Evolutionary conservation across 2,797 vertebrate species (phyloP).

Genomic region (Tamandua tetradactyla): DNA sequence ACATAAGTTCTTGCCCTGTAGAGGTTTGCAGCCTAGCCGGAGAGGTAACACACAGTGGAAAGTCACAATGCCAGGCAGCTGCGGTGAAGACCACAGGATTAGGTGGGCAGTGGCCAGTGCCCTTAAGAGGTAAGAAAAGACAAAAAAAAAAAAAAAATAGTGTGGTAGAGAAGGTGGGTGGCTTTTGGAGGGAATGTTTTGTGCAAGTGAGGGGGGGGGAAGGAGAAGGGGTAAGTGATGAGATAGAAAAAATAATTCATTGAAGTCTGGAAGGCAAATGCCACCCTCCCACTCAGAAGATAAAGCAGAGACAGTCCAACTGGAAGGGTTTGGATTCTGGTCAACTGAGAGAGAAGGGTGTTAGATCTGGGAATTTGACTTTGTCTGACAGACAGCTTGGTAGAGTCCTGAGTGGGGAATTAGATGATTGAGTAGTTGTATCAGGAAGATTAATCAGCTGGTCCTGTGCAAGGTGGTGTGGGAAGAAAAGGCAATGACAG

Average conservation of each 20-base stretch:
- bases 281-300: not conserved
- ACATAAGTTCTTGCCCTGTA: accelerated
- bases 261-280: not conserved
- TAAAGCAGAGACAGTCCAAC: not conserved
- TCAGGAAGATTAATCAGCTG: not conserved
- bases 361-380: accelerated
- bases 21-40: not conserved
- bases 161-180: not conserved
- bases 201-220: not conserved
- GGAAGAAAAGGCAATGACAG: accelerated
- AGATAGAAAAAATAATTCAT: not conserved
- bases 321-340: too few species aligned
- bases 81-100: not conserved
- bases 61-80: not conserved
- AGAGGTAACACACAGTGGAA: too few species aligned
- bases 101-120: not conserved
- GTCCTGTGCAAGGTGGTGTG: not conserved
- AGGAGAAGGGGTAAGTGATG: too few species aligned
- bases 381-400: not conserved
- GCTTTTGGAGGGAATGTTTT: not conserved
- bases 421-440: accelerated
- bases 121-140: accelerated
- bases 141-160: accelerated
- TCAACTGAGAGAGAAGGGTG: accelerated
- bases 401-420: accelerated